These are phyloP conservation scores for Thalassoma bifasciatum DNA, from an alignment of 2,113 vertebrate genomes.

Conservation along the genomic window DNA sequence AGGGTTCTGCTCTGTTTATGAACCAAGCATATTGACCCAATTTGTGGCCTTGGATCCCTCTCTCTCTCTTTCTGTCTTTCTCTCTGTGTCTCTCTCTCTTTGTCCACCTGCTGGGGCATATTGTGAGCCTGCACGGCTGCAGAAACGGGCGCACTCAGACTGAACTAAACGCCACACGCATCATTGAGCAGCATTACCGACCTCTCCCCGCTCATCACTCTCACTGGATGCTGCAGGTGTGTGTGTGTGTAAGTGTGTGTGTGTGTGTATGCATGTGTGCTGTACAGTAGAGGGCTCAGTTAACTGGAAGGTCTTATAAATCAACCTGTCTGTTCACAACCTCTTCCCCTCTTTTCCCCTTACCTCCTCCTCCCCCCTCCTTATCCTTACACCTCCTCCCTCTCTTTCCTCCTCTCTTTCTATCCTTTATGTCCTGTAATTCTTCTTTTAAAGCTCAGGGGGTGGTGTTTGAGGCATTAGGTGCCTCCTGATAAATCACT, in stretches of 20 bases:
- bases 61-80: slow-evolving; percentile 9
- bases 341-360: slow-evolving; percentile 81
- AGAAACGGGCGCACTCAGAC: slow-evolving; percentile 87
- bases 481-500: slow-evolving; percentile 70
- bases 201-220: slow-evolving; percentile 76
- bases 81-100: slow-evolving; percentile 88
- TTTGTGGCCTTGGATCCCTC: slow-evolving; percentile 89
- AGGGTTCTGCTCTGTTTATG: slow-evolving; percentile 95
- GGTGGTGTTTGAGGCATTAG: slow-evolving; percentile 65
- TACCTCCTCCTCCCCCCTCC: slow-evolving; percentile 54
- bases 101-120: slow-evolving; percentile 58
- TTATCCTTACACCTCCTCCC: slow-evolving; percentile 70
- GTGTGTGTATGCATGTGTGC: slow-evolving; percentile 22
- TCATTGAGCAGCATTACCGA: slow-evolving; percentile 97
- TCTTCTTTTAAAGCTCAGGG: slow-evolving; percentile 71
- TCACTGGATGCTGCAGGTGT: slow-evolving; percentile 92
- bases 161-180: slow-evolving; percentile 97
- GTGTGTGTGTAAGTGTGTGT: slow-evolving; percentile 74
- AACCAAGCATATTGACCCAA: slow-evolving; percentile 97
- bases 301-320: slow-evolving; percentile 98
- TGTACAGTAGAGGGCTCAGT: slow-evolving; percentile 53
- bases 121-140: slow-evolving; percentile 57
- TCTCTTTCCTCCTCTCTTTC: slow-evolving; percentile 64
- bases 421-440: slow-evolving; percentile 80
- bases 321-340: slow-evolving; percentile 94